Evolutionary conservation across 2,888 invertebrate genomes (phyloP), one percentile per base, ranked within the genome.

Genomic region (Diabrotica balteata): DNA sequence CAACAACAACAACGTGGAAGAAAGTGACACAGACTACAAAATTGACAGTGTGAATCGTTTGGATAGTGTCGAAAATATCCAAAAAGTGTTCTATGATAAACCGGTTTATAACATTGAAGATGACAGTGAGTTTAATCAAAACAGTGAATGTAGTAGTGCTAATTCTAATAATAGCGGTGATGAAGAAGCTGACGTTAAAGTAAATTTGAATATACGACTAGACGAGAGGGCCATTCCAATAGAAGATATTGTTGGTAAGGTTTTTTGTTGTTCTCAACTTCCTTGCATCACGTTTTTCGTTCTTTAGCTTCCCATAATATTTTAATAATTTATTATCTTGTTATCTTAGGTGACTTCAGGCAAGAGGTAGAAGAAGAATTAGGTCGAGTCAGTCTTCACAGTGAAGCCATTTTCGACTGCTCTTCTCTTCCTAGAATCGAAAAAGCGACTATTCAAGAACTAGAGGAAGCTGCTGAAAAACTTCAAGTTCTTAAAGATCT

Each of bases 331-430:
- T 47, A 49, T 22, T 17, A 9, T 49, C 47, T 32, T 10, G 8
- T 22, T 3, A 58, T 46, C 47, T 61, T 88, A 71, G 72, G 72
- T 43, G 86, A 89, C 80, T 88, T 88, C 73, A 87, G 86, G 69
- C 87, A 87, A 79, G 88, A 88, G 83, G 84, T 88, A 51, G 87
- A 88, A 82, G 86, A 87, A 68, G 88, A 88, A 84, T 86, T 88
- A 62, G 87, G 85, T 72, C 84, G 85, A 73, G 68, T 73, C 8
- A 43, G 67, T 11, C 44, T 67, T 8, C 60, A 66, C 46, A 50
- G 50, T n/a, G 53, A 68, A 44, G 69, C 69, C 43, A 59, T 65
- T 47, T 66, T 69, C 54, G 71, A 71, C 32, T 65, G 68, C 32
- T 72, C 70, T 47, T 66, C 71, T 52, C 52, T 73, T 50, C 72